phyloP scores from a whole-genome alignment of 2,797 vertebrate species.

The Carapus acus region DNA sequence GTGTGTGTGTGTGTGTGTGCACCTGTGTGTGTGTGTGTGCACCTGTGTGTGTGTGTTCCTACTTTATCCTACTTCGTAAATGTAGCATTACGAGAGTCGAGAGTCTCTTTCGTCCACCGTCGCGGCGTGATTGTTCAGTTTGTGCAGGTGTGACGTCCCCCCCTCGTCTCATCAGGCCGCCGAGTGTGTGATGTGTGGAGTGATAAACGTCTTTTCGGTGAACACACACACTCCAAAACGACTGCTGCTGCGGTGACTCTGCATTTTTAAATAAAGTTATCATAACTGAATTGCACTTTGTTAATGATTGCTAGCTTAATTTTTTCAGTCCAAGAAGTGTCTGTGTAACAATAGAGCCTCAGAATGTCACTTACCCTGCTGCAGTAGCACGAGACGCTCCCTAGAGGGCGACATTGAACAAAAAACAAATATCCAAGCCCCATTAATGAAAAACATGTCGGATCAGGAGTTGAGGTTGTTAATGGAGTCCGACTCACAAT shows the following conservation, averaged over 20 bases:
- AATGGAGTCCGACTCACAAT: not conserved
- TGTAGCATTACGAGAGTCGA: slow-evolving; percentile 49
- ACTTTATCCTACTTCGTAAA: slow-evolving; percentile 32
- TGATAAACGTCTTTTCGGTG: too few species aligned
- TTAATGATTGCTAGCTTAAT: too few species aligned
- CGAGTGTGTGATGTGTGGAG: too few species aligned
- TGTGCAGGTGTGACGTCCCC: too few species aligned
- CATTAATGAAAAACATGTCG: not conserved
- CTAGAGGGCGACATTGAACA: slow-evolving; percentile 52
- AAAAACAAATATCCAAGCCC: slow-evolving; percentile 1
- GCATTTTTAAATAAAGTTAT: too few species aligned
- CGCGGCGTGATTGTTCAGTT: slow-evolving; percentile 26
- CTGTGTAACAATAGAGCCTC: not conserved
- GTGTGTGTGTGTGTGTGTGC: too few species aligned
- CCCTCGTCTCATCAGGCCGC: too few species aligned
- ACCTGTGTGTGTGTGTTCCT: slow-evolving; percentile 7
- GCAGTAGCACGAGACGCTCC: slow-evolving; percentile 35
- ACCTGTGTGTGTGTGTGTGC: too few species aligned
- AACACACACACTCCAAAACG: too few species aligned
- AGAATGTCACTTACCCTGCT: slow-evolving; percentile 1
- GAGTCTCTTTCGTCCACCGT: slow-evolving; percentile 41
- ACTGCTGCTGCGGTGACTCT: too few species aligned
- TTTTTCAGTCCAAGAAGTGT: not conserved
- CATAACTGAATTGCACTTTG: too few species aligned
- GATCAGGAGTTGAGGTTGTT: not conserved